phyloP scores from a whole-genome alignment of 37 sponge, comb jelly and placozoan species.

The Chondrosia reniformis region DNA sequence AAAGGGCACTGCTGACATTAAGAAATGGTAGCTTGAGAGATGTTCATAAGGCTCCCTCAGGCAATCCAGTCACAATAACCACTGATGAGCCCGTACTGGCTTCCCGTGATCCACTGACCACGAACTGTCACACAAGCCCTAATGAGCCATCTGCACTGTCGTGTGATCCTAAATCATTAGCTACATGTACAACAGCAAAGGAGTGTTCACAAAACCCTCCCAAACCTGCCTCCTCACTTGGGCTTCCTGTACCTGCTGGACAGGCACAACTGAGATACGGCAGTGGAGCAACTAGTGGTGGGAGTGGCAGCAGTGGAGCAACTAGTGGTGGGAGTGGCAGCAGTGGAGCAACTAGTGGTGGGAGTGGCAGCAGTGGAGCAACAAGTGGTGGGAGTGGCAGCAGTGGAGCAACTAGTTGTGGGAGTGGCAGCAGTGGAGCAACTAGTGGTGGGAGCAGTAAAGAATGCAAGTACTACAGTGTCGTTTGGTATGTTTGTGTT shows the following conservation, averaged over 20 bases:
- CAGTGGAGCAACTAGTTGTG: neutral
- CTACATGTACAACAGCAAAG: neutral
- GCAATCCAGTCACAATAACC: too few relatives aligned
- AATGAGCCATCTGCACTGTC: neutral
- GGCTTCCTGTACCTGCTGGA: neutral
- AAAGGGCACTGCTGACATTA: too few relatives aligned
- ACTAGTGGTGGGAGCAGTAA: neutral
- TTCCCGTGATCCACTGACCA: too few relatives aligned
- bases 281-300: neutral
- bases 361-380: too few relatives aligned
- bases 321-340: too few relatives aligned
- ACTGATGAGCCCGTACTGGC: too few relatives aligned
- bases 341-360: too few relatives aligned
- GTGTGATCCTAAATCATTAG: neutral
- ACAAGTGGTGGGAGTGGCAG: neutral
- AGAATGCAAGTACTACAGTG: slow-evolving; percentile 44
- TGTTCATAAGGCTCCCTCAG: too few relatives aligned
- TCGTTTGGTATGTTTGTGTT: slow-evolving; percentile 54
- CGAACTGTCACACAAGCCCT: neutral
- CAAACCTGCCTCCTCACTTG: neutral
- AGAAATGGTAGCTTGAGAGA: too few relatives aligned
- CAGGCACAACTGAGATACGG: too few relatives aligned
- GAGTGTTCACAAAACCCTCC: neutral
- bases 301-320: too few relatives aligned
- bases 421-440: neutral